Evolutionary conservation across 2,888 invertebrate genomes (phyloP).

Genomic region (Ariolimax columbianus): DNA sequence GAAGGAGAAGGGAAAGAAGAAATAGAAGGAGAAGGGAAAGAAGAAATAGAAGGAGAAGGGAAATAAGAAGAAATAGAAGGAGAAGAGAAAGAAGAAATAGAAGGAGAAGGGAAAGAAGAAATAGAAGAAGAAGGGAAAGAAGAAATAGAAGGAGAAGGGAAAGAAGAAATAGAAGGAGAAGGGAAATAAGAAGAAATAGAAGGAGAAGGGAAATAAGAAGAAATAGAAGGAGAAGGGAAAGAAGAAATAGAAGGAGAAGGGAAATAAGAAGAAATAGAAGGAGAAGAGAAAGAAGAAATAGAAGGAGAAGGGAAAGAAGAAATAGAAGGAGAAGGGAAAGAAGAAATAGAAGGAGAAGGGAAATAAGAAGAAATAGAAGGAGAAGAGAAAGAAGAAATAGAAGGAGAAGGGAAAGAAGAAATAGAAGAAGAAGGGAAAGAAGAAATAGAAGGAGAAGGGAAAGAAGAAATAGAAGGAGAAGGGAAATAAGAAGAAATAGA

Average conservation of each 20-base stretch:
- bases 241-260: not conserved
- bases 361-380: not conserved
- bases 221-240: not conserved
- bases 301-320: too few relatives aligned
- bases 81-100: not conserved
- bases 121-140: not conserved
- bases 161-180: not conserved
- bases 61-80: too few relatives aligned
- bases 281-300: conserved; percentile 18
- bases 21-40: not conserved
- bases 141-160: not conserved
- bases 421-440: not conserved
- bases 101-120: not conserved
- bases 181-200: too few relatives aligned
- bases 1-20: not conserved
- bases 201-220: too few relatives aligned
- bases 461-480: not conserved
- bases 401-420: not conserved
- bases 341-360: too few relatives aligned
- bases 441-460: not conserved
- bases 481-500: too few relatives aligned
- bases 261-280: conserved; percentile 6
- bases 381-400: not conserved
- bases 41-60: not conserved
- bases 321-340: not conserved